Percentiles rank a stretch among this genome's conserved stretches.
phyloP scores from a whole-genome alignment of 2,113 vertebrate genomes.

The Nannospalax galili region DNA sequence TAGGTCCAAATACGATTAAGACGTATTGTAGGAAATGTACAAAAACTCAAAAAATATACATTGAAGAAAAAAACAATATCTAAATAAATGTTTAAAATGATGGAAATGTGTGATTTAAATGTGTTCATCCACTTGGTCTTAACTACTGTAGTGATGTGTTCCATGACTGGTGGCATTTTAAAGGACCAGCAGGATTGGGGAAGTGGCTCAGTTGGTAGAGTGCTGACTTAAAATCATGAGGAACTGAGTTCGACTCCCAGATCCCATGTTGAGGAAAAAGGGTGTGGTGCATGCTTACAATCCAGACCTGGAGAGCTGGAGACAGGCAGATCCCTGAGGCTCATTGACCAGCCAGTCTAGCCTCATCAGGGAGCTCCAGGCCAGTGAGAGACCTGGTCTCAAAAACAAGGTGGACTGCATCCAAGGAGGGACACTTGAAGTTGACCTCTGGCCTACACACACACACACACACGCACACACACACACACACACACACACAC shows the following conservation, averaged over 20 bases:
- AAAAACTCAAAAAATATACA: too few species aligned
- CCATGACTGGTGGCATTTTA: not conserved
- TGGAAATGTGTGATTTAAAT: not conserved
- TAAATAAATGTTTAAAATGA: too few species aligned
- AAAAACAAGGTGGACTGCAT: not conserved
- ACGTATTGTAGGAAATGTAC: too few species aligned
- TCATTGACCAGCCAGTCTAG: not conserved
- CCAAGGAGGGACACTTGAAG: not conserved
- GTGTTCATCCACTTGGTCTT: not conserved
- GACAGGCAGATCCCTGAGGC: not conserved
- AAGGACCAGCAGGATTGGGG: not conserved
- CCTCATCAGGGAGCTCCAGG: not conserved
- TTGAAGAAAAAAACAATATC: too few species aligned
- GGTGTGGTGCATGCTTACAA: not conserved
- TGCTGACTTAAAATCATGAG: not conserved
- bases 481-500: not conserved
- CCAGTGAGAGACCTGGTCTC: not conserved
- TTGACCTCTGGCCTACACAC: not conserved
- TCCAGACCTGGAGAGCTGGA: not conserved
- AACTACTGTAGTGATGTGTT: too few species aligned
- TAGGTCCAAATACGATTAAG: too few species aligned
- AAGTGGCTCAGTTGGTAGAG: not conserved
- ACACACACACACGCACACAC: not conserved
- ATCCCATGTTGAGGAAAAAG: not conserved
- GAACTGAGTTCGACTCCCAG: not conserved